Base-by-base conservation (phyloP, 2,113 vertebrate species). In the Chaetura pelagica region DNA sequence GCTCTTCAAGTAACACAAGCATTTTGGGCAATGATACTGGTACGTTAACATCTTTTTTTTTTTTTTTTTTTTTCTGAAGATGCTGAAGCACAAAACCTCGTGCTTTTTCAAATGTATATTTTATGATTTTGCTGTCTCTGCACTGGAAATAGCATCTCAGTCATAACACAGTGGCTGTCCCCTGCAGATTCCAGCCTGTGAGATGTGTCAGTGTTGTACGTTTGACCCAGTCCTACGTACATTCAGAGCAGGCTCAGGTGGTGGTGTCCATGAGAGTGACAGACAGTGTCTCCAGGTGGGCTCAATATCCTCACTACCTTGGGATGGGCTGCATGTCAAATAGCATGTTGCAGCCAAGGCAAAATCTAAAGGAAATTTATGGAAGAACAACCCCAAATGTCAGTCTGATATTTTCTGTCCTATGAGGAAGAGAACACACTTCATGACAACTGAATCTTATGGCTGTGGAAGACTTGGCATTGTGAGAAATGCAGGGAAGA, bases 371-470 rank as follows among this genome's bases (percentile, higher is more conserved):
- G 48, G 21, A 81, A 72, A 67, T 66, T 71, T 32, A 32, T 66
- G 21, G 48, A 55, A 84, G 7, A 75, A 55, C 6, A 29, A 27
- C 18, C 12, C 3, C 23, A 32, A 66, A 11, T 22, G 19, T n/a
- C 34, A 76, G 7, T 21, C 27, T 84, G 42, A 61, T 20, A 3
- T 61, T 84, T 87, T 76, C 21, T 51, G 5, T 12, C 46, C 30
- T 55, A 2, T 13, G 30, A 42, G 21, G 16, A 24, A 38, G 35
- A 38, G 35, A 75, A 59, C 2, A 3, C 0, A 0, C 26, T 9
- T 89, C 23, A 19, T 49, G 35, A 40, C 57, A 90, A 72, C 14
- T 23, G 27, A 51, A 52, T 55, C 3, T 52, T 57, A 46, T 27
- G 30, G 29, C 26, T 0, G 1, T 23, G 42, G 35, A 80, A 80